These are phyloP conservation scores for Troilus luridus DNA, from an alignment of 2,888 invertebrate genomes.

Conservation along the genomic window DNA sequence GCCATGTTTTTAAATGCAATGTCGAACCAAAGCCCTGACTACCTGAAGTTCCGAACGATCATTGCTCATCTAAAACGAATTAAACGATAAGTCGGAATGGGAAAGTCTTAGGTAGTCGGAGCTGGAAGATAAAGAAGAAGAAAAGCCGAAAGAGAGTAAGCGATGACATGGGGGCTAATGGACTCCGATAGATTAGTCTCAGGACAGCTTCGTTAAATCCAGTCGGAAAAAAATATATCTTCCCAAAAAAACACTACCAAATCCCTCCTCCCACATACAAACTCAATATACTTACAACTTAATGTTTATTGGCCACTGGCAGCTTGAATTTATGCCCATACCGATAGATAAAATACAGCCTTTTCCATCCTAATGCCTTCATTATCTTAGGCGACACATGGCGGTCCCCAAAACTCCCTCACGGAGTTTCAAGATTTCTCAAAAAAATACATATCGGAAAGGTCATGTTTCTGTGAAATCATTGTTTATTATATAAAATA, in stretches of 20 bases:
- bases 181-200: slow-evolving; percentile 10
- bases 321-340: slow-evolving; percentile 8
- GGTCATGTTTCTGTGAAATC: neutral
- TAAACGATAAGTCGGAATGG: neutral
- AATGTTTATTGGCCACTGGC: slow-evolving; percentile 34
- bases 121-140: slow-evolving; percentile 10
- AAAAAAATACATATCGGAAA: neutral
- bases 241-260: neutral
- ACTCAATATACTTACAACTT: slow-evolving; percentile 33
- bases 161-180: slow-evolving; percentile 33
- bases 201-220: slow-evolving; percentile 38
- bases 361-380: slow-evolving; percentile 26
- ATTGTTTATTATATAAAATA: too few relatives aligned
- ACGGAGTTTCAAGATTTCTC: neutral
- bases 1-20: too few relatives aligned
- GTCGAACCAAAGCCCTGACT: neutral
- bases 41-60: neutral
- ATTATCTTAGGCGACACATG: neutral
- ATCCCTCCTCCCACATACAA: neutral
- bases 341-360: slow-evolving; percentile 35
- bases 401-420: neutral
- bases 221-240: neutral
- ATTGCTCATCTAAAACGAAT: slow-evolving; percentile 6
- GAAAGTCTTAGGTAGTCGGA: neutral
- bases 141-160: slow-evolving; percentile 35